Evolutionary conservation across 2,888 invertebrate species (phyloP), one percentile per base, ranked within the genome.

Genomic region (Ectemnius lituratus): DNA sequence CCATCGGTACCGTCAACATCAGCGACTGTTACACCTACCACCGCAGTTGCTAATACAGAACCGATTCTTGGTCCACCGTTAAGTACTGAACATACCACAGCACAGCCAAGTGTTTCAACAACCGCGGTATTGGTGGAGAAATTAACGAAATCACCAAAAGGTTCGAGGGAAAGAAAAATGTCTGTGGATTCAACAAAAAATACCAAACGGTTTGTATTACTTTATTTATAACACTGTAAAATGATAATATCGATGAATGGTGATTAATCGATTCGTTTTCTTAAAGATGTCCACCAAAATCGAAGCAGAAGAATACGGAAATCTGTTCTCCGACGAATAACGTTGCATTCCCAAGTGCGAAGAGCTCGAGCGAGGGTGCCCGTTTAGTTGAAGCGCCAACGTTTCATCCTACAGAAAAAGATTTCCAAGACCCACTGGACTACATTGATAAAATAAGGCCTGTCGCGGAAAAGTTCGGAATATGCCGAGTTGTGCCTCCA

Each of bases 401-500:
- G 0, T 98, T 96, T 89, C 93, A 94, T 86, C 97, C 97, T 0
- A 94, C 95, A 0, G 95, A 95, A 75, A 95, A 95, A 82, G 97
- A 98, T 86, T 97, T 98, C 87, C 89, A 86, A 76, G 97, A 98
- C 92, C 98, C 98, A 0, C 91, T 98, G 4, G 94, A 94, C 74
- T 98, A 96, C 85, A 96, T 97, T 70, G 95, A 96, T 75, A 94
- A 95, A 73, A 96, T 98, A 46, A 93, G 95, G 64, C 93, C 94
- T 0, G 92, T 93, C 66, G 97, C 97, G 0, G 95, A 95, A 59
- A 94, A 94, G 72, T 97, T 94, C 89, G 98, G 98, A 0, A 94
- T 98, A 73, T 98, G 98, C 87, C 94, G 96, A 79, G 96, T 98
- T 28, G 94, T 97, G 23, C 96, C 98, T 2, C 98, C 98, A 0